Evolutionary conservation across 2,113 vertebrate species (phyloP).

Genomic region (Scatophagus argus): DNA sequence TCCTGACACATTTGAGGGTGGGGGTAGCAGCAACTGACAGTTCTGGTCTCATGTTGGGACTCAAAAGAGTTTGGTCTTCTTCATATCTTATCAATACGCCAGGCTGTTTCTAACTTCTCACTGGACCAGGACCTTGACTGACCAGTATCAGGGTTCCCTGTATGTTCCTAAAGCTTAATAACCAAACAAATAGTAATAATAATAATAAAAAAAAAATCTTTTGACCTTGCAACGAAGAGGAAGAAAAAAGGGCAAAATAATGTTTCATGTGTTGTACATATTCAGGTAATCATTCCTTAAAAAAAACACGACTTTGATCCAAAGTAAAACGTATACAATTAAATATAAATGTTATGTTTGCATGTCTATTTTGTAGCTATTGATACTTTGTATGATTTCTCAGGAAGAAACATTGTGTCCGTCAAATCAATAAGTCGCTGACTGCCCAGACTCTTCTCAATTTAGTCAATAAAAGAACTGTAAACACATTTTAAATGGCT

Average conservation of each 20-base stretch:
- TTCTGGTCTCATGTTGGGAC: slow-evolving; percentile 24
- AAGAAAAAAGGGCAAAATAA: neutral
- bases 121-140: neutral
- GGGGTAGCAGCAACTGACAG: neutral
- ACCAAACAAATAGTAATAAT: neutral
- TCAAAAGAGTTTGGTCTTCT: slow-evolving; percentile 16
- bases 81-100: slow-evolving; percentile 1
- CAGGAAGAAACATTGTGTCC: slow-evolving; percentile 40
- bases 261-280: neutral
- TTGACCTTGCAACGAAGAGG: neutral
- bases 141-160: neutral
- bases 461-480: slow-evolving; percentile 74
- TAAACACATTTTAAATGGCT: slow-evolving; percentile 75
- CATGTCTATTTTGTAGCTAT: neutral
- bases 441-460: slow-evolving; percentile 57
- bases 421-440: slow-evolving; percentile 56
- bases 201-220: neutral
- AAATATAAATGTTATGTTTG: neutral
- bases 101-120: neutral
- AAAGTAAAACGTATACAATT: neutral
- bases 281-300: neutral
- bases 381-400: slow-evolving; percentile 28
- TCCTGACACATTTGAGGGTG: slow-evolving; percentile 49
- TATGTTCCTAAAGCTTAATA: neutral
- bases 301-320: neutral